Base-by-base conservation (phyloP, 2,797 vertebrate species). In the Perdix hodgsoniae region DNA sequence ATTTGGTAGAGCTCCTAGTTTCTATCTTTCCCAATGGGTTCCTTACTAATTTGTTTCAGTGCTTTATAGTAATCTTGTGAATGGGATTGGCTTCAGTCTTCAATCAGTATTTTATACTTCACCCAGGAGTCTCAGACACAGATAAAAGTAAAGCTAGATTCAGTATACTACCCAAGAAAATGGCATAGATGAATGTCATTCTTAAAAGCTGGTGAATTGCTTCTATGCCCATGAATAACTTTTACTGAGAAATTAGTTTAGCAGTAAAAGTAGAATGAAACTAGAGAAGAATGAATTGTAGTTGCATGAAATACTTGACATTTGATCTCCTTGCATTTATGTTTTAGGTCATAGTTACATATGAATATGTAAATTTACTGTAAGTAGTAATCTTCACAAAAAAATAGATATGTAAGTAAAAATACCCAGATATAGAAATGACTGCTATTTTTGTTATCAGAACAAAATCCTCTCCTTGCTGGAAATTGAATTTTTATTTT, bases 1-100 rank as follows among this genome's bases (percentile, higher is more conserved):
- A 85, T 90, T 77, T 85, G 83, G 52, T 91, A 81, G 50, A 81
- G 56, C 60, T 92, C 44, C 63, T 91, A 61, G 63, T 92, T 79
- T 86, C 87, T 76, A 3, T 82, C 70, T 86, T 93, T 91, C 79
- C 77, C 84, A 54, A 8, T 47, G 40, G 40, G 21, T 94, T 23
- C 22, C 60, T 79, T 86, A 93, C 77, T 83, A 73, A 86, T 59
- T 86, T 90, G 44, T 91, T 91, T 90, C 73, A 82, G 3, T 57
- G 56, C 57, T 93, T 93, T 90, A 61, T 57, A 61, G 60, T 49
- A 89, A 73, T 70, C 59, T 60, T 73, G 39, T 19, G 56, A 78
- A 88, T 73, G 31, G 63, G 5, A 91, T 91, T 92, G 86, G 35
- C 70, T 90, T 78, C 35, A 86, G 40, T 33, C 74, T 91, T 89